These are phyloP conservation scores for Apodemus speciosus DNA, from an alignment of 2,113 vertebrate species.

Conservation along the genomic window DNA sequence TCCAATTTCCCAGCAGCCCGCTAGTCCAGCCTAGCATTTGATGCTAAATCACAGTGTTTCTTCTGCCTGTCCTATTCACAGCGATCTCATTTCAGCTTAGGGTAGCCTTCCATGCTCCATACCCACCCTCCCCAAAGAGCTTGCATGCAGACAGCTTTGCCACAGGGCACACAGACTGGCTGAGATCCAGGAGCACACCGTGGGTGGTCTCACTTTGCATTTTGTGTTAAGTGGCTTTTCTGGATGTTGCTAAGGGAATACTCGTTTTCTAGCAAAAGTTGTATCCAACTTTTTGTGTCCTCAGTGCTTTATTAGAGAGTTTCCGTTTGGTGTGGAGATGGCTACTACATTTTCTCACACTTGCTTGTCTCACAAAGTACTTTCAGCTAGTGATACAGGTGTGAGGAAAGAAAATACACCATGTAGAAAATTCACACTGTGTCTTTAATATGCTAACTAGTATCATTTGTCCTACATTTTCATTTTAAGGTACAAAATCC, in stretches of 20 bases:
- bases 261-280: conserved; percentile 8
- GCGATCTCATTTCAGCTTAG: conserved; percentile 52
- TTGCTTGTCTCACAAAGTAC: conserved; percentile 22
- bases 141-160: conserved; percentile 55
- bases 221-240: conserved; percentile 30
- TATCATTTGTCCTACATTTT: conserved; percentile 28
- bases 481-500: conserved; percentile 39
- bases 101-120: conserved; percentile 62
- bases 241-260: conserved; percentile 30
- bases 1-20: conserved; percentile 65
- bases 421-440: conserved; percentile 36
- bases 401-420: conserved; percentile 38
- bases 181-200: conserved; percentile 56
- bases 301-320: not conserved
- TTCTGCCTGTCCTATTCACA: conserved; percentile 66
- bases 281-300: not conserved
- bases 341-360: not conserved
- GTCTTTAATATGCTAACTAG: conserved; percentile 37
- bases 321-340: conserved; percentile 24
- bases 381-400: not conserved
- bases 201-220: conserved; percentile 46
- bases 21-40: conserved; percentile 49
- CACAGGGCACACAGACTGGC: conserved; percentile 61
- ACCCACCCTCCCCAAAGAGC: conserved; percentile 43
- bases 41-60: conserved; percentile 57